Conservation (phyloP, 30 jellyfish, hydroid and myxozoan genomes). For the Calvadosia cruxmelitensis region DNA sequence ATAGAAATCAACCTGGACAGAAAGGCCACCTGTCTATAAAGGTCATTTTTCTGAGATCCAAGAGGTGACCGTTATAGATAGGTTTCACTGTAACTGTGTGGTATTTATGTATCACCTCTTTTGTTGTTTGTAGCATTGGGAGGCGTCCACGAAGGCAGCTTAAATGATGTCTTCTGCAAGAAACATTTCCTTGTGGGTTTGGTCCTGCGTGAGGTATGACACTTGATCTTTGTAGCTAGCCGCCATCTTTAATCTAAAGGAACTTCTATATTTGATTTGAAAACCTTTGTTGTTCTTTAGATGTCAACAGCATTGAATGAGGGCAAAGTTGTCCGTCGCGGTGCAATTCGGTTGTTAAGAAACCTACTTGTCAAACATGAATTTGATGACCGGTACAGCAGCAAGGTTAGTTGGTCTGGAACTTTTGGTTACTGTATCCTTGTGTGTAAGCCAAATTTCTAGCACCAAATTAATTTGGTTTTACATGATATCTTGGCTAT, state of each 20-base stretch:
- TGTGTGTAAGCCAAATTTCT: too few relatives aligned
- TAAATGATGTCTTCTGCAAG: constrained; percentile 71
- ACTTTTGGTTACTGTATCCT: too few relatives aligned
- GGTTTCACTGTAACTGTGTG: too few relatives aligned
- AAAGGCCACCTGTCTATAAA: too few relatives aligned
- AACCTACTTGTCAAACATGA: constrained; percentile 82
- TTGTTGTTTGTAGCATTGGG: constrained; percentile 44
- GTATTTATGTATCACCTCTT: background rate
- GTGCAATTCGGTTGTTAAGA: constrained; percentile 60
- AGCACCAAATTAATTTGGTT: too few relatives aligned
- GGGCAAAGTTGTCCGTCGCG: constrained; percentile 70
- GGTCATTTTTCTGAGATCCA: too few relatives aligned
- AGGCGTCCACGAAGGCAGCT: constrained; percentile 88
- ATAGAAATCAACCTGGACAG: background rate
- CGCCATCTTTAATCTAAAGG: too few relatives aligned
- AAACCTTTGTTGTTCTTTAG: constrained; percentile 16
- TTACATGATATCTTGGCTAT: too few relatives aligned
- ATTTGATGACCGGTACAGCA: constrained; percentile 89
- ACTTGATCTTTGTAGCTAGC: background rate
- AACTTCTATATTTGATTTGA: too few relatives aligned
- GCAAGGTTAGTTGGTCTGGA: too few relatives aligned
- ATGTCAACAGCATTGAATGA: constrained; percentile 76
- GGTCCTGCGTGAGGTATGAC: constrained; percentile 65
- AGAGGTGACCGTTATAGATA: too few relatives aligned
- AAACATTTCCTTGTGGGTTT: constrained; percentile 82